These are phyloP conservation scores for Drosophila kanapiae DNA, from an alignment of 1,140 invertebrate species.

Conservation along the genomic window DNA sequence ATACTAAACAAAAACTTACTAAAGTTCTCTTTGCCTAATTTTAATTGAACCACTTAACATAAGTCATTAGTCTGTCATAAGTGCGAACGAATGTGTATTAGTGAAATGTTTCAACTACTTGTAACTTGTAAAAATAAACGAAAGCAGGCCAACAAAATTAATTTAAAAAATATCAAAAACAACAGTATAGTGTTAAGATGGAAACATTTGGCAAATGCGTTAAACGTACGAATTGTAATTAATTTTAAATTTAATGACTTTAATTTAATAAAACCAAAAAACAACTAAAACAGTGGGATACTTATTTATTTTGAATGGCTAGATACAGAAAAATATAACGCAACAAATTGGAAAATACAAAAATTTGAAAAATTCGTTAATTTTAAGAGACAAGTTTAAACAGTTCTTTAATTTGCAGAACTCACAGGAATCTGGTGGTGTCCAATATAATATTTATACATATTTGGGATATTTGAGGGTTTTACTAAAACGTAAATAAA, in stretches of 20 bases:
- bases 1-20: constrained; percentile 69
- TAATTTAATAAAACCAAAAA: constrained; percentile 57
- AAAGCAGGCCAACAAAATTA: constrained; percentile 54
- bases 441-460: too few relatives aligned
- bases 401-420: too few relatives aligned
- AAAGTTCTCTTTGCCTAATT: constrained; percentile 58
- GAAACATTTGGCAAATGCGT: constrained; percentile 51
- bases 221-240: constrained; percentile 63
- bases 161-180: constrained; percentile 27
- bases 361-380: too few relatives aligned
- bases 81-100: constrained; percentile 70
- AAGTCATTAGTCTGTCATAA: constrained; percentile 80
- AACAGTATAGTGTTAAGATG: constrained; percentile 46
- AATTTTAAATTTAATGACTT: constrained; percentile 54
- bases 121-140: constrained; percentile 71
- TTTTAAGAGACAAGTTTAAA: too few relatives aligned
- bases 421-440: too few relatives aligned
- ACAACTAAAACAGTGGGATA: constrained; percentile 5
- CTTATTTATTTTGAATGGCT: neutral
- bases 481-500: too few relatives aligned
- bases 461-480: too few relatives aligned
- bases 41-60: constrained; percentile 65
- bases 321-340: neutral
- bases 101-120: constrained; percentile 64
- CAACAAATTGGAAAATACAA: too few relatives aligned